Base-by-base conservation (phyloP, 2,113 vertebrate genomes). In the Petrocephalus zakoni region DNA sequence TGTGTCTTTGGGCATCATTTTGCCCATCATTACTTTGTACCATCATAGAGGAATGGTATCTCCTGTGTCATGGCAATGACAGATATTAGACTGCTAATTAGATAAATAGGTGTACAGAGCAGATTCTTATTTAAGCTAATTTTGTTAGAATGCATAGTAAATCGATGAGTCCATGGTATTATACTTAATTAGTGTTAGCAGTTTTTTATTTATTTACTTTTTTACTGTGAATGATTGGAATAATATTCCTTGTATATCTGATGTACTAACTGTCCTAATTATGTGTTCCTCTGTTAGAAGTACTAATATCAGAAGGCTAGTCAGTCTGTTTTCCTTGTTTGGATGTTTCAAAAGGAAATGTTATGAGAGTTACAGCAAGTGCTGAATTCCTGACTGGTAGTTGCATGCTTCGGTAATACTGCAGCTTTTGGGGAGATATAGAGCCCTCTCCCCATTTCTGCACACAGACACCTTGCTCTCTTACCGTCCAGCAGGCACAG, bases 51-150 rank as follows among this genome's bases (percentile, higher is more conserved):
- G 15, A 86, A 64, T 10, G 34, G 56, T 56, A 25, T 13, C 75
- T 87, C 49, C 13, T 86, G 47, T 89, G n/a, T 75, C 8, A 53
- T 55, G 83, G 25, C 68, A 34, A 86, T 89, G 49, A 78, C 5
- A 34, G 85, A 34, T 56, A 89, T 11, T 34, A 34, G n/a, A n/a
- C 61, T 46, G 47, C 25, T 42, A 34, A 52, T 2, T 78, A 56
- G 29, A 34, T 47, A 21, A 61, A 72, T 19, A 72, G 21, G 47
- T 17, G 42, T 86, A 51, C 34, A 49, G 17, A 13, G 52, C 78
- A 17, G 51, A 13, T 87, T 37, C 19, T 81, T 55, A 17, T 25
- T 87, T 49, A 61, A 78, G 49, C 21, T 78, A 86, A 89, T 86
- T 11, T 21, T 53, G 83, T 85, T n/a, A 49, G 72, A 53, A 37